Percentiles rank a stretch among this genome's conserved stretches.
phyloP scores from a whole-genome alignment of 1,140 invertebrate genomes.

The Carposina sasakii region DNA sequence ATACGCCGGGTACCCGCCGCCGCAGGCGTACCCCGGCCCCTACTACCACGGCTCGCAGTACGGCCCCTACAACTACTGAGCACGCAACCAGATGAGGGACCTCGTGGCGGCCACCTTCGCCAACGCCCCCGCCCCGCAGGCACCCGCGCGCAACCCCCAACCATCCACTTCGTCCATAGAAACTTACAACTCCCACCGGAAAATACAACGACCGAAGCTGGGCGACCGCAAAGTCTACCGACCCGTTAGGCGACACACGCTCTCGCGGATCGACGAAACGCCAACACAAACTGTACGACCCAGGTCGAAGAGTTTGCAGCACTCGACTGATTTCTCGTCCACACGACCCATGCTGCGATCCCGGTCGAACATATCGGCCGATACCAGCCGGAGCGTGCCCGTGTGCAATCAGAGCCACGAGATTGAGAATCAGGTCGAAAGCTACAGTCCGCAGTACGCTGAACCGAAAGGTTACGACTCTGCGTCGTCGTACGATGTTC shows the following conservation, averaged over 20 bases:
- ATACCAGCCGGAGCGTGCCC: conserved; percentile 57
- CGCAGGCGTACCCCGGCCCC: conserved; percentile 87
- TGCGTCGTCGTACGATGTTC: conserved; percentile 37
- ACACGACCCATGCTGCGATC: conserved; percentile 44
- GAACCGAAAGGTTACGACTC: conserved; percentile 48
- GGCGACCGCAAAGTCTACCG: conserved; percentile 53
- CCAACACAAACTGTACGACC: conserved; percentile 36
- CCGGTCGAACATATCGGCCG: conserved; percentile 53
- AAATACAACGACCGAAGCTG: conserved; percentile 43
- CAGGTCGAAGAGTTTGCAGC: conserved; percentile 49
- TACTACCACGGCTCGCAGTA: conserved; percentile 94
- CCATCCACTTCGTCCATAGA: conserved; percentile 30
- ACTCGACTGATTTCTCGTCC: conserved; percentile 51
- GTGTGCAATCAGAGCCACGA: conserved; percentile 57
- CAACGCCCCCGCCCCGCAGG: conserved; percentile 58
- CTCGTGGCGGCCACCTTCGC: conserved; percentile 50
- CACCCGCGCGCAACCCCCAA: conserved; percentile 52
- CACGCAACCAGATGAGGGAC: conserved; percentile 66
- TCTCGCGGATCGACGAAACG: conserved; percentile 63
- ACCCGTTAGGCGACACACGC: conserved; percentile 48
- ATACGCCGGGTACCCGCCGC: conserved; percentile 85
- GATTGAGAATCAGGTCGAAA: conserved; percentile 31
- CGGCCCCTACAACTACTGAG: conserved; percentile 92
- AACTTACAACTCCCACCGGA: conserved; percentile 57
- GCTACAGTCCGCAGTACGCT: conserved; percentile 52